Evolutionary conservation across 1,140 invertebrate genomes (phyloP).

Genomic region (Laodelphax striatellus): DNA sequence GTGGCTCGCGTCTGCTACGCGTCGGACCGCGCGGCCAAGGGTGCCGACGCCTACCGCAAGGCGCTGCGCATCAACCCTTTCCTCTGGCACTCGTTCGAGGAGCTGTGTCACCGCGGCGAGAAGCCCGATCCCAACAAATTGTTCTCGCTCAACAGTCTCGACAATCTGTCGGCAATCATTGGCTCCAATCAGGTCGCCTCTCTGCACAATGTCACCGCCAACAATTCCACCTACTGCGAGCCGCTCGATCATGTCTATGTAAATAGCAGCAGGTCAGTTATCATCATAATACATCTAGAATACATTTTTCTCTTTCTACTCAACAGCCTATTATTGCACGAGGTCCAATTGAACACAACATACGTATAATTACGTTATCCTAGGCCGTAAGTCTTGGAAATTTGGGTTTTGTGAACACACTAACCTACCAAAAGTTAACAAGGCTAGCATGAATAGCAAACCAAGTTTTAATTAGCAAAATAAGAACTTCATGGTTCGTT

Average conservation of each 20-base stretch:
- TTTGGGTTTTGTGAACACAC: too few relatives aligned
- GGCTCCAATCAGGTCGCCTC: slow-evolving; percentile 31
- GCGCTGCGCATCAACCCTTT: slow-evolving; percentile 90
- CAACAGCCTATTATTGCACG: too few relatives aligned
- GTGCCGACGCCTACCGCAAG: slow-evolving; percentile 62
- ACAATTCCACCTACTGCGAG: slow-evolving; percentile 26
- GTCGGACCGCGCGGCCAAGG: slow-evolving; percentile 68
- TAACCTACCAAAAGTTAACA: too few relatives aligned
- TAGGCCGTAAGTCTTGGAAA: too few relatives aligned
- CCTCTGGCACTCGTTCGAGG: slow-evolving; percentile 86
- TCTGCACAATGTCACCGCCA: too few relatives aligned
- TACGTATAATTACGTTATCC: too few relatives aligned
- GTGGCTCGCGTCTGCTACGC: slow-evolving; percentile 75
- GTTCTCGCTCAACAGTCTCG: slow-evolving; percentile 68
- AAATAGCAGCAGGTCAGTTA: slow-evolving; percentile 6
- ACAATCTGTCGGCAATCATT: slow-evolving; percentile 58
- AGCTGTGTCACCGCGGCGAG: slow-evolving; percentile 77
- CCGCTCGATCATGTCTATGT: background rate
- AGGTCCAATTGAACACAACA: too few relatives aligned
- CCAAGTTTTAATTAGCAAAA: too few relatives aligned
- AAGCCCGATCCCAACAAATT: slow-evolving; percentile 68
- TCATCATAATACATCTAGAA: background rate
- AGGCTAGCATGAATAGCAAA: too few relatives aligned
- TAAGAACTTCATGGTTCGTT: too few relatives aligned
- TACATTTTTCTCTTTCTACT: too few relatives aligned